Evolutionary conservation across 1,140 invertebrate genomes (phyloP).

Genomic region (Hyles euphorbiae): DNA sequence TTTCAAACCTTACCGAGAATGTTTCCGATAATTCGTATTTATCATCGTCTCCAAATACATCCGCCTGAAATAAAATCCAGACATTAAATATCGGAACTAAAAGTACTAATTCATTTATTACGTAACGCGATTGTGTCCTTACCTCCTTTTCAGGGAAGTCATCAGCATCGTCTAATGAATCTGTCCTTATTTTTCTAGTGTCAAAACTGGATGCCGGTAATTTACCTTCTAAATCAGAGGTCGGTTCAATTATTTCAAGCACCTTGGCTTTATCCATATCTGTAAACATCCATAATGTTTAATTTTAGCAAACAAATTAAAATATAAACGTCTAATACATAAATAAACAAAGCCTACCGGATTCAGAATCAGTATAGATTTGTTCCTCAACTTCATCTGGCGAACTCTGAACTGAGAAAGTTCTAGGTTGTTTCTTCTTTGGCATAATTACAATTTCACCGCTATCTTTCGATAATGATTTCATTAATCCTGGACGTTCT

Average conservation of each 20-base stretch:
- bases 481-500: conserved; percentile 55
- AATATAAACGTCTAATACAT: neutral
- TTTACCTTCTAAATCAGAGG: conserved; percentile 65
- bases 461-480: conserved; percentile 65
- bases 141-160: conserved; percentile 74
- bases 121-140: conserved; percentile 3
- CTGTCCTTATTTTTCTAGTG: conserved; percentile 65
- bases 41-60: conserved; percentile 54
- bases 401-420: conserved; percentile 73
- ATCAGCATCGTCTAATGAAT: conserved; percentile 73
- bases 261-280: conserved; percentile 75
- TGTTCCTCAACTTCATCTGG: conserved; percentile 75
- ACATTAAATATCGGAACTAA: conserved; percentile 5
- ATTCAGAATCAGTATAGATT: conserved; percentile 74
- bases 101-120: neutral
- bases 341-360: conserved; percentile 40
- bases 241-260: conserved; percentile 72
- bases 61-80: conserved; percentile 38
- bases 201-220: conserved; percentile 62
- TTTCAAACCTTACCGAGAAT: conserved; percentile 20
- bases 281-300: conserved; percentile 27
- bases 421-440: conserved; percentile 64
- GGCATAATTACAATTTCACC: conserved; percentile 66
- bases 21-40: conserved; percentile 36
- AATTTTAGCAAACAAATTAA: neutral